Percentiles rank a stretch among this genome's conserved stretches.
Conservation (phyloP, 2,797 vertebrate genomes). For the Platyrinchus mystaceus region DNA sequence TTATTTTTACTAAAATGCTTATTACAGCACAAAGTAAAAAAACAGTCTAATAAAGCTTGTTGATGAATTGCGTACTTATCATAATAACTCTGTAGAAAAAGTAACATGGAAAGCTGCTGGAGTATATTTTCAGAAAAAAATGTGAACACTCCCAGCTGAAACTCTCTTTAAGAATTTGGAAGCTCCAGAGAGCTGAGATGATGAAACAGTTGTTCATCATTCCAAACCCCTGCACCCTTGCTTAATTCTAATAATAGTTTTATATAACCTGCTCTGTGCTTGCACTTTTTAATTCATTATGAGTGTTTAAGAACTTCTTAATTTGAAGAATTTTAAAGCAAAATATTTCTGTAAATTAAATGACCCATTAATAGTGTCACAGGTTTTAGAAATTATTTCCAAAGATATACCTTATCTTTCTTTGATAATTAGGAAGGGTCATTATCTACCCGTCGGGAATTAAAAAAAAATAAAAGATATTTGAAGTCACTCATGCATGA, state of each 20-base stretch:
- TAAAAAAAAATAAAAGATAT: neutral
- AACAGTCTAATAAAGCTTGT: neutral
- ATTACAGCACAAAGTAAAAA: neutral
- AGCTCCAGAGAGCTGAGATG: neutral
- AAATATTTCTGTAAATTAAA: neutral
- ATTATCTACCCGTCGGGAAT: neutral
- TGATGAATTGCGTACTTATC: neutral
- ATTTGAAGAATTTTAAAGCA: neutral
- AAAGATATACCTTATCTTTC: neutral
- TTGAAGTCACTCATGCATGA: neutral
- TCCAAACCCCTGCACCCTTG: neutral
- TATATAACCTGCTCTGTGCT: neutral
- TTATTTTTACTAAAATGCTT: neutral
- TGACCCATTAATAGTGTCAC: neutral
- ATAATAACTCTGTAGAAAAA: neutral
- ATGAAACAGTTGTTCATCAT: conserved; percentile 16
- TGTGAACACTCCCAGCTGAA: neutral
- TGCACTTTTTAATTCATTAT: neutral
- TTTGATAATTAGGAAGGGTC: neutral
- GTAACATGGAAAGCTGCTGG: neutral
- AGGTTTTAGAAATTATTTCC: neutral
- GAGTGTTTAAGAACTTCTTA: neutral
- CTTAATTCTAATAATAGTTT: neutral
- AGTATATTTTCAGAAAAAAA: conserved; percentile 15
- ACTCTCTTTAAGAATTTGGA: conserved; percentile 2